A percentile compares a stretch with the other conserved stretches of the same genome.
phyloP scores from a whole-genome alignment of 2,888 invertebrate species.

The Coenonympha glycerion region DNA sequence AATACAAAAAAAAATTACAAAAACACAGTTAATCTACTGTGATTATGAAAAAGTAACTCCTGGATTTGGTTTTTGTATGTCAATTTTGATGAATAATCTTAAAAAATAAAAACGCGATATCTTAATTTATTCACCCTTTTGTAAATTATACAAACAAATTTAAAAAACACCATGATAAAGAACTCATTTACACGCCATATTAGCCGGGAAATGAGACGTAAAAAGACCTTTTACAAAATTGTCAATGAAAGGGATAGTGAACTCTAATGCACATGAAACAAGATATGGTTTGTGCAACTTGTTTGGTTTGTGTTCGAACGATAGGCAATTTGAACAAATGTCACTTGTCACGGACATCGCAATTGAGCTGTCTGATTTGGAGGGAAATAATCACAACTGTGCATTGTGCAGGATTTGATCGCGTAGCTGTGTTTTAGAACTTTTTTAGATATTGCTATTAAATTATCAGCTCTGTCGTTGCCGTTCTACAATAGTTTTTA shows the following conservation, averaged over 20 bases:
- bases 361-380: constrained; percentile 68
- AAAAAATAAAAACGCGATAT: constrained; percentile 7
- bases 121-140: constrained; percentile 68
- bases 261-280: constrained; percentile 23
- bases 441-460: neutral
- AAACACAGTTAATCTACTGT: too few species aligned
- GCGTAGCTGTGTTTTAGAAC: neutral
- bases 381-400: constrained; percentile 45
- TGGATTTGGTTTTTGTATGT: too few species aligned
- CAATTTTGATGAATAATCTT: constrained; percentile 3
- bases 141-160: constrained; percentile 60
- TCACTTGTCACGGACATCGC: constrained; percentile 55
- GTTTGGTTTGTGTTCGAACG: constrained; percentile 26
- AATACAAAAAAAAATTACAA: too few species aligned
- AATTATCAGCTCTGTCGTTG: neutral
- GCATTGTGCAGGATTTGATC: constrained; percentile 22
- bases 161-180: constrained; percentile 67
- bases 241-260: constrained; percentile 26
- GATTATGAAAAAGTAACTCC: too few species aligned
- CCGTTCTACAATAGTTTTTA: too few species aligned
- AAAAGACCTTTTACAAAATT: constrained; percentile 46
- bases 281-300: neutral
- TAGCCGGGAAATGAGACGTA: constrained; percentile 67
- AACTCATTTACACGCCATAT: constrained; percentile 72
- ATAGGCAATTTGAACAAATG: constrained; percentile 70